phyloP scores from a whole-genome alignment of 2,888 invertebrate species.

The Ephialtes manifestator region DNA sequence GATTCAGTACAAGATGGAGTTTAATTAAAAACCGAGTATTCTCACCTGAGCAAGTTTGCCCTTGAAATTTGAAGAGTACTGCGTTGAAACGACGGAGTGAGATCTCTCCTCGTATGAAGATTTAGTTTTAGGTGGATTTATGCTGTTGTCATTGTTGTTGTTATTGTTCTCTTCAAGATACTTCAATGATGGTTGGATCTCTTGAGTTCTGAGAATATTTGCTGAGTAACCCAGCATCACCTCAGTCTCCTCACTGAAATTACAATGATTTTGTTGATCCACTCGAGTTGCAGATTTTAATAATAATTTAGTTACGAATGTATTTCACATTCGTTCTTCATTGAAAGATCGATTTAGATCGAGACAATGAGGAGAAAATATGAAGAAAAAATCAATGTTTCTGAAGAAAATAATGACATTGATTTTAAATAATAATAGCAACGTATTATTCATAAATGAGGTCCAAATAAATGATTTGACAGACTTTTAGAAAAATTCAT shows the following conservation, averaged over 20 bases:
- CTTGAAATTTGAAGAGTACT: constrained; percentile 77
- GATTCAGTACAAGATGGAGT: not conserved
- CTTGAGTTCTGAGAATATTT: constrained; percentile 62
- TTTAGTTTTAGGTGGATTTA: constrained; percentile 30
- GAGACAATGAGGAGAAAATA: no score
- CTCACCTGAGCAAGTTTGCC: constrained; percentile 81
- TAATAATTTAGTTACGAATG: no score
- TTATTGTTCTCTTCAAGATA: constrained; percentile 77
- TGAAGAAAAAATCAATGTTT: no score
- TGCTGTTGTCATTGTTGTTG: constrained; percentile 42
- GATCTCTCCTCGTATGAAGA: constrained; percentile 59
- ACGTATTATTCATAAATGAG: no score
- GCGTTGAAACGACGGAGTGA: constrained; percentile 60
- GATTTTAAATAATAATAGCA: no score
- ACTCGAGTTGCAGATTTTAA: no score
- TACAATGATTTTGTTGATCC: not conserved
- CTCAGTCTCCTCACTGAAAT: constrained; percentile 76
- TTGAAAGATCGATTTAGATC: no score
- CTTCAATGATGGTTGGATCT: constrained; percentile 69
- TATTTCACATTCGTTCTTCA: no score
- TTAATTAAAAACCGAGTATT: constrained; percentile 42
- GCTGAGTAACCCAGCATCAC: constrained; percentile 73
- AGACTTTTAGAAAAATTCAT: no score
- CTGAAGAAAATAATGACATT: no score
- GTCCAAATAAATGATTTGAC: no score